These are phyloP conservation scores for Pogona vitticeps DNA, from an alignment of 2,113 vertebrate species.

Conservation along the genomic window DNA sequence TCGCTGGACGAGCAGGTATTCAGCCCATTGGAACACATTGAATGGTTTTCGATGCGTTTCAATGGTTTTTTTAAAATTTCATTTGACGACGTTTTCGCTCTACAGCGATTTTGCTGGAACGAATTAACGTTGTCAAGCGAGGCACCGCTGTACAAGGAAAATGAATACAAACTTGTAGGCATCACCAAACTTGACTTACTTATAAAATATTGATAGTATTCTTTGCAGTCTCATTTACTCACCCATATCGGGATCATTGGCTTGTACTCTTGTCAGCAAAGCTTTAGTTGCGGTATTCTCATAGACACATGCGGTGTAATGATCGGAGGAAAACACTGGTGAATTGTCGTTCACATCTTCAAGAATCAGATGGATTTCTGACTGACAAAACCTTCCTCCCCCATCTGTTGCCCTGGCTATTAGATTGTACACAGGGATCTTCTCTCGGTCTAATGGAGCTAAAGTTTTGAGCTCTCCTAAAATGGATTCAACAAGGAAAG, in stretches of 20 bases:
- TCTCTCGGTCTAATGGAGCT: slow-evolving; percentile 86
- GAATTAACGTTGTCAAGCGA: too few relatives aligned
- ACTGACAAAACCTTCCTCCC: slow-evolving; percentile 89
- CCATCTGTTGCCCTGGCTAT: slow-evolving; percentile 89
- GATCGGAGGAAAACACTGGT: slow-evolving; percentile 84
- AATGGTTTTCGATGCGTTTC: too few relatives aligned
- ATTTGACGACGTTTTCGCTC: too few relatives aligned
- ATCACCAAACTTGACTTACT: background rate
- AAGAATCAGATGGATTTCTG: slow-evolving; percentile 82
- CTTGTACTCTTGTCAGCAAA: slow-evolving; percentile 91
- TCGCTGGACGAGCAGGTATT: too few relatives aligned
- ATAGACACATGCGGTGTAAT: slow-evolving; percentile 88
- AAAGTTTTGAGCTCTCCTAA: slow-evolving; percentile 91
- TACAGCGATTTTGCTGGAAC: too few relatives aligned
- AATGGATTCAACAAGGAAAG: slow-evolving; percentile 51
- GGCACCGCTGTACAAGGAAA: too few relatives aligned
- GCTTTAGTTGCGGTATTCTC: slow-evolving; percentile 93
- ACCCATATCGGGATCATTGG: slow-evolving; percentile 93
- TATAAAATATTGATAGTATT: background rate
- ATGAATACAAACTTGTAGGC: background rate
- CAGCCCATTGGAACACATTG: too few relatives aligned
- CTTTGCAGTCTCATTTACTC: slow-evolving; percentile 30
- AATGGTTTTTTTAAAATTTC: too few relatives aligned
- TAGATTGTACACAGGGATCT: slow-evolving; percentile 83
- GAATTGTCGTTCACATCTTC: slow-evolving; percentile 96